phyloP scores from a whole-genome alignment of 37 sponge, comb jelly and placozoan genomes.

The Eunapius fragilis region DNA sequence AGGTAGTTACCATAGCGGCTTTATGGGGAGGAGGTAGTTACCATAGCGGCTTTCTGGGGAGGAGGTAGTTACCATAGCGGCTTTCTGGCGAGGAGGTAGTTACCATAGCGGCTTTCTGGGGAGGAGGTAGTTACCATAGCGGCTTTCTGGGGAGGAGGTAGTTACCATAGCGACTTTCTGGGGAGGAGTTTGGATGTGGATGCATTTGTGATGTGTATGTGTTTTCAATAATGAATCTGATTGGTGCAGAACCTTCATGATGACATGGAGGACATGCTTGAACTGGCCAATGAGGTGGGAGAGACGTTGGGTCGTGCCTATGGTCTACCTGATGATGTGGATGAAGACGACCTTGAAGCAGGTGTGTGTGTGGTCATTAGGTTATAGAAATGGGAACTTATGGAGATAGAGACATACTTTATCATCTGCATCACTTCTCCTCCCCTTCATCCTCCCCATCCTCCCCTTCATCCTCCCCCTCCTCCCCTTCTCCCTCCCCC shows the following conservation, averaged over 20 bases:
- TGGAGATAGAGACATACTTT: too few relatives aligned
- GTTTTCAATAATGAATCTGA: background rate
- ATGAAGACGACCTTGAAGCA: slow-evolving; percentile 98
- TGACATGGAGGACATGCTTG: slow-evolving; percentile 98
- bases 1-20: too few relatives aligned
- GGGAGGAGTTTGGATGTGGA: background rate
- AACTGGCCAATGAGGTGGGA: slow-evolving; percentile 94
- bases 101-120: too few relatives aligned
- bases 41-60: too few relatives aligned
- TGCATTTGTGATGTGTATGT: background rate
- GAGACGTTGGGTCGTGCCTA: slow-evolving; percentile 90
- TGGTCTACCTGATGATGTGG: slow-evolving; percentile 97
- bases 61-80: too few relatives aligned
- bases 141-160: too few relatives aligned
- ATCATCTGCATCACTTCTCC: background rate
- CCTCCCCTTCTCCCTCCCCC: background rate
- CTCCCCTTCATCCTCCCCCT: too few relatives aligned
- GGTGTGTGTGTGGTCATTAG: slow-evolving; percentile 33
- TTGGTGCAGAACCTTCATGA: slow-evolving; percentile 89
- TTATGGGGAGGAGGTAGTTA: too few relatives aligned
- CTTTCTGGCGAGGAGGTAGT: too few relatives aligned
- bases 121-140: too few relatives aligned
- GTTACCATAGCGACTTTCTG: too few relatives aligned
- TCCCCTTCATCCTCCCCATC: background rate
- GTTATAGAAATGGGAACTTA: too few relatives aligned